Conservation (phyloP, 2,797 vertebrate species). For the Lacerta bilineata region DNA sequence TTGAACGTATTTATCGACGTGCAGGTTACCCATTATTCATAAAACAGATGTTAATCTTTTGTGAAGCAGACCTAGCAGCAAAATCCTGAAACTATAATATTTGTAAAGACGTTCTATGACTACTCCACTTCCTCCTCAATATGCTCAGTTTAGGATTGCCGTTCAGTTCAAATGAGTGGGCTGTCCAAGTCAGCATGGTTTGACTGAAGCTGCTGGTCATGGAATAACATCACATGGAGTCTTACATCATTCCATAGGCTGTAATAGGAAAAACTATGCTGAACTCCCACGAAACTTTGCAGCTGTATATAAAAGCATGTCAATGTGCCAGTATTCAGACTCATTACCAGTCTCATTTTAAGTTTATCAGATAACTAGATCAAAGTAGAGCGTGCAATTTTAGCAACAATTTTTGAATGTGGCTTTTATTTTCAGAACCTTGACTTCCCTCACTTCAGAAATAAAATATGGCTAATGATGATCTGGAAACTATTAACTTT, state of each 20-base stretch:
- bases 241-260: slow-evolving; percentile 28
- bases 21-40: background rate
- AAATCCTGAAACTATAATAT: background rate
- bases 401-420: slow-evolving; percentile 48
- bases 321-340: slow-evolving; percentile 39
- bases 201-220: slow-evolving; percentile 13
- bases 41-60: background rate
- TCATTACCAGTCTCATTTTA: slow-evolving; percentile 41
- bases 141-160: background rate
- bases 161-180: background rate
- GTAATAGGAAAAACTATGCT: slow-evolving; percentile 45
- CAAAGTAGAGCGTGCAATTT: slow-evolving; percentile 58
- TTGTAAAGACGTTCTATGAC: background rate
- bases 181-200: slow-evolving; percentile 6
- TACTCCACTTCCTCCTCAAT: background rate
- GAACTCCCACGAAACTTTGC: slow-evolving; percentile 33
- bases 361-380: slow-evolving; percentile 57
- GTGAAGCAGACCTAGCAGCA: background rate
- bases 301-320: slow-evolving; percentile 15
- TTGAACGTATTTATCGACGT: background rate
- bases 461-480: slow-evolving; percentile 65
- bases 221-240: slow-evolving; percentile 28
- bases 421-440: slow-evolving; percentile 64
- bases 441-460: slow-evolving; percentile 59
- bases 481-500: slow-evolving; percentile 77